phyloP scores from a whole-genome alignment of 2,113 vertebrate genomes.

The Pluvianellus socialis region DNA sequence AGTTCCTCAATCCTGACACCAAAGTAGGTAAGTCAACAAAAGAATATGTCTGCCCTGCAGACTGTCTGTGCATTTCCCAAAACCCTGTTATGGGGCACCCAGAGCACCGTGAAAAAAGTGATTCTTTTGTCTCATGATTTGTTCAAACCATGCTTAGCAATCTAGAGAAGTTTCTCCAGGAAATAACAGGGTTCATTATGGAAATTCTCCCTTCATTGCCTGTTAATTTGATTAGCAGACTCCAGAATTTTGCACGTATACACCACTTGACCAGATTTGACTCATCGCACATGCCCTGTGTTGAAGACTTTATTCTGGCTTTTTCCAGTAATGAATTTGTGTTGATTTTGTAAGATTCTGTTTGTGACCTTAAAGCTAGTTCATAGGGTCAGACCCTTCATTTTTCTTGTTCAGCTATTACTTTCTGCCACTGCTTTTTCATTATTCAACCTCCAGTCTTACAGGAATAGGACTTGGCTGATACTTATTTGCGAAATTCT shows the following conservation, averaged over 20 bases:
- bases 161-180: slow-evolving; percentile 6
- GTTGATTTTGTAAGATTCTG: slow-evolving; percentile 56
- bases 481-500: slow-evolving; percentile 51
- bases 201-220: slow-evolving; percentile 19
- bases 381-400: slow-evolving; percentile 46
- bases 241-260: slow-evolving; percentile 22
- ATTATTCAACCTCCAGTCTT: slow-evolving; percentile 47
- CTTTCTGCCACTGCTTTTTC: slow-evolving; percentile 44
- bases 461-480: slow-evolving; percentile 52
- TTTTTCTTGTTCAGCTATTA: slow-evolving; percentile 44
- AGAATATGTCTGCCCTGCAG: not conserved
- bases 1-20: not conserved
- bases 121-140: not conserved
- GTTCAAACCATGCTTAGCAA: not conserved
- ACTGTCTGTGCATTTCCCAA: not conserved
- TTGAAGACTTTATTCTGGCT: slow-evolving; percentile 21
- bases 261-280: slow-evolving; percentile 43
- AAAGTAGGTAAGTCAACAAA: not conserved
- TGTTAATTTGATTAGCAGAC: slow-evolving; percentile 25
- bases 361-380: slow-evolving; percentile 51
- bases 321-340: slow-evolving; percentile 58
- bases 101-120: not conserved
- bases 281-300: slow-evolving; percentile 16
- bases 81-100: not conserved
- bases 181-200: slow-evolving; percentile 30